phyloP scores from a whole-genome alignment of 2,797 vertebrate genomes.

The Acanthurus leucopareius region DNA sequence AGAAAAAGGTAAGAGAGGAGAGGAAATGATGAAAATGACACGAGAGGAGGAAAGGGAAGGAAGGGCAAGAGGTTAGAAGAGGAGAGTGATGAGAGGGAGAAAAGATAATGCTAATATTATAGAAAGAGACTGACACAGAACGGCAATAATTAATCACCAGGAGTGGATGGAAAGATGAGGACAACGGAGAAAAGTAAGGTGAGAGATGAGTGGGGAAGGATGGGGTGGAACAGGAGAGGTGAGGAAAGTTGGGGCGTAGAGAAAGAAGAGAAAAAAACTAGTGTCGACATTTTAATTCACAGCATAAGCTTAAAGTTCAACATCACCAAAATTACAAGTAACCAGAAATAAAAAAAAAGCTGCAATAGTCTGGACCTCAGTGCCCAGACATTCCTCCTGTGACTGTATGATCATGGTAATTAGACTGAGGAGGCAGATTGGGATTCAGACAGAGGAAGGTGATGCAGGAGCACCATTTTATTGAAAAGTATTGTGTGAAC shows the following conservation, averaged over 20 bases:
- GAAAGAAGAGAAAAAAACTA: not conserved
- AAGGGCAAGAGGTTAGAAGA: constrained; percentile 46
- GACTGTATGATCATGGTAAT: constrained; percentile 33
- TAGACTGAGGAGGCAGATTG: constrained; percentile 23
- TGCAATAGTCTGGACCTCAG: constrained; percentile 20
- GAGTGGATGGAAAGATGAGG: constrained; percentile 45
- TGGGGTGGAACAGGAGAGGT: not conserved
- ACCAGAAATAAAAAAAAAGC: constrained; percentile 16
- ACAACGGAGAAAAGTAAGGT: not conserved
- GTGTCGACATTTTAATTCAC: not conserved
- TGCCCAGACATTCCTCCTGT: constrained; percentile 25
- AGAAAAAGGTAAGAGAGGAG: constrained; percentile 14
- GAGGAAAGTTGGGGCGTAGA: not conserved
- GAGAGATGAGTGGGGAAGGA: not conserved
- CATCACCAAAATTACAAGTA: constrained; percentile 15
- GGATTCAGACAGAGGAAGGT: constrained; percentile 18
- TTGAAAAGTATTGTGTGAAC: not conserved
- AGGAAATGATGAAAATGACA: constrained; percentile 35
- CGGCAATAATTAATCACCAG: constrained; percentile 59
- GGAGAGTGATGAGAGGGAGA: constrained; percentile 24
- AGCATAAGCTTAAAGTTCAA: constrained; percentile 39
- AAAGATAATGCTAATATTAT: constrained; percentile 62
- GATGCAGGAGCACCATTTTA: not conserved
- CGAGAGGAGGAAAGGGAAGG: constrained; percentile 28
- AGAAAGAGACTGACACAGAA: constrained; percentile 49